phyloP scores from a whole-genome alignment of 2,113 vertebrate genomes.

The Cacatua alba region DNA sequence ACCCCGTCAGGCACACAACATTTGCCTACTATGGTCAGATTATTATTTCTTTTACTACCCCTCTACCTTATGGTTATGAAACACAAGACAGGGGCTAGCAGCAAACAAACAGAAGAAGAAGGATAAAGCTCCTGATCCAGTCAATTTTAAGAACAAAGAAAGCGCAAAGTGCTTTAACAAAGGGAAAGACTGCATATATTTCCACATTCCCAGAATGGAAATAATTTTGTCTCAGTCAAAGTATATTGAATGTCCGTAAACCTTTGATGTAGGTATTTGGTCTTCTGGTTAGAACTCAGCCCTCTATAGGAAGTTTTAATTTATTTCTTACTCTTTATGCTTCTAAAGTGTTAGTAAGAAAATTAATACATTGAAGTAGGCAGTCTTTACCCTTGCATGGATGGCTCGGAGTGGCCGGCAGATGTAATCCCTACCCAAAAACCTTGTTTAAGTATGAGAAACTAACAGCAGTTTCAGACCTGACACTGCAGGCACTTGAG shows the following conservation, averaged over 20 bases:
- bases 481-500: background rate
- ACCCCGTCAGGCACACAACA: constrained; percentile 12
- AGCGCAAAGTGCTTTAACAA: constrained; percentile 54
- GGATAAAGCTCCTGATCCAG: constrained; percentile 54
- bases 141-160: constrained; percentile 71
- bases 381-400: background rate
- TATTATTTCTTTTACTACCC: constrained; percentile 2
- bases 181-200: constrained; percentile 34
- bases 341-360: background rate
- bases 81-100: constrained; percentile 42
- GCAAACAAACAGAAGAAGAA: constrained; percentile 56
- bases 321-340: background rate
- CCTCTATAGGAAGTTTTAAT: background rate
- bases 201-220: constrained; percentile 48
- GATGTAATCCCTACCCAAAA: background rate
- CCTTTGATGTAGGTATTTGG: constrained; percentile 9
- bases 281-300: constrained; percentile 28
- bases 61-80: constrained; percentile 55
- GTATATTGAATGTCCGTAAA: constrained; percentile 38
- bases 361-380: background rate
- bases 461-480: background rate
- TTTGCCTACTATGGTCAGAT: constrained; percentile 62
- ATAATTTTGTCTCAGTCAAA: constrained; percentile 55
- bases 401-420: background rate
- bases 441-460: background rate